Percentiles rank a stretch among this genome's conserved stretches.
Evolutionary conservation across 2,797 vertebrate species (phyloP).

Genomic region (Enteromius afrohamiltoni): DNA sequence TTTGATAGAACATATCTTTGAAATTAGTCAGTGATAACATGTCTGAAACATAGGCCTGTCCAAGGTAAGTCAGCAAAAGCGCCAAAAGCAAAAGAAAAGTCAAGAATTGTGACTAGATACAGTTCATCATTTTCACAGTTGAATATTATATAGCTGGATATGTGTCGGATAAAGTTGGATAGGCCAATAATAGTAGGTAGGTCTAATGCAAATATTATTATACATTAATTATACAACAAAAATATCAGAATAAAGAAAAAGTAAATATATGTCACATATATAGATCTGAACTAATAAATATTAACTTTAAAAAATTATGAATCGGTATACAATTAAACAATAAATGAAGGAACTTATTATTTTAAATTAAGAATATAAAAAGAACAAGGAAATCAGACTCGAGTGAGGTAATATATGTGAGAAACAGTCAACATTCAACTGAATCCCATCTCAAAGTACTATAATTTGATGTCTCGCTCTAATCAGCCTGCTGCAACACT

Average conservation of each 20-base stretch:
- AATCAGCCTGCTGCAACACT: background rate
- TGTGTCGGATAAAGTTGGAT: background rate
- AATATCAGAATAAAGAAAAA: background rate
- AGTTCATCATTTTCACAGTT: background rate
- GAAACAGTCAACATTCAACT: constrained; percentile 6
- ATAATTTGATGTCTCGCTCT: background rate
- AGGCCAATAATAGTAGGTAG: background rate
- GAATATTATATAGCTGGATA: background rate
- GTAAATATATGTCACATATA: background rate
- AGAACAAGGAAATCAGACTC: background rate
- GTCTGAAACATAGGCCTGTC: background rate
- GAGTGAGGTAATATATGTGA: constrained; percentile 2
- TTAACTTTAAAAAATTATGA: background rate
- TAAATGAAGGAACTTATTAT: background rate
- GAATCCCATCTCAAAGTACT: background rate
- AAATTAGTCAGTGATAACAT: background rate
- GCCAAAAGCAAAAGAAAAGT: background rate
- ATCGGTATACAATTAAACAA: background rate
- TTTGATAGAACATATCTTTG: background rate
- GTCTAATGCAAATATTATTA: background rate
- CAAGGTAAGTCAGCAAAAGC: background rate
- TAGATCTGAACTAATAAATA: background rate
- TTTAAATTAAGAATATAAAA: background rate
- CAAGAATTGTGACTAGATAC: background rate
- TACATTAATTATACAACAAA: background rate